Evolutionary conservation across 2,888 invertebrate genomes (phyloP), one percentile per base, ranked within the genome.

Genomic region (Chromoteleia sp.): DNA sequence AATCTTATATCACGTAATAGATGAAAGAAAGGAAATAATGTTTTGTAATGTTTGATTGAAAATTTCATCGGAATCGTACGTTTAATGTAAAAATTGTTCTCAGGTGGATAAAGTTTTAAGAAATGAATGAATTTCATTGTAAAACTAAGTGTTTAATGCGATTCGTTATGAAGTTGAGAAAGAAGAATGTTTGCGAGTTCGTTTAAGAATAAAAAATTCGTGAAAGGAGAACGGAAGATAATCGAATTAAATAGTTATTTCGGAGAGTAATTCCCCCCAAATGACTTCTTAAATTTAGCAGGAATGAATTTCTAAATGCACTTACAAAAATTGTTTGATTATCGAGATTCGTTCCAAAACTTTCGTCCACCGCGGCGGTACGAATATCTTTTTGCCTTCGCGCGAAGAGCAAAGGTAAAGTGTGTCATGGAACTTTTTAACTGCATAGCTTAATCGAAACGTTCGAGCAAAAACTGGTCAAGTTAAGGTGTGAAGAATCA

Each of bases 271-370:
- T 79, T 79, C 30, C 7, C 36, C 52, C 50, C 12, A 54, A 67
- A 61, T 54, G 43, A 68, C 52, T 67, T 68, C 43, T 73, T 68
- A 73, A 79, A 79, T 79, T 79, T 59, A 73, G 25, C 45, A 45
- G 25, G 59, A 68, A 79, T 79, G 73, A 79, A 73, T 79, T 73
- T 73, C 79, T 73, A 67, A 79, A 79, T 79, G 79, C 73, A 79
- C 79, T 73, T 67, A 73, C 67, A 73, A 78, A 78, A 78, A 71
- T 78, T 71, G 78, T 78, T 78, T 71, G 78, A 78, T 73, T 78
- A 79, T 73, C 73, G 67, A 45, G 73, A 73, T 79, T 73, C 67
- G 73, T 65, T 65, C 59, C 14, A 14, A 79, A 79, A 65, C 15
- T 79, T 73, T 73, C 36, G 33, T 33, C 36, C 56, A 12, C 25